Conservation (phyloP, 2,113 vertebrate species). For the Cyprinodon tularosa region DNA sequence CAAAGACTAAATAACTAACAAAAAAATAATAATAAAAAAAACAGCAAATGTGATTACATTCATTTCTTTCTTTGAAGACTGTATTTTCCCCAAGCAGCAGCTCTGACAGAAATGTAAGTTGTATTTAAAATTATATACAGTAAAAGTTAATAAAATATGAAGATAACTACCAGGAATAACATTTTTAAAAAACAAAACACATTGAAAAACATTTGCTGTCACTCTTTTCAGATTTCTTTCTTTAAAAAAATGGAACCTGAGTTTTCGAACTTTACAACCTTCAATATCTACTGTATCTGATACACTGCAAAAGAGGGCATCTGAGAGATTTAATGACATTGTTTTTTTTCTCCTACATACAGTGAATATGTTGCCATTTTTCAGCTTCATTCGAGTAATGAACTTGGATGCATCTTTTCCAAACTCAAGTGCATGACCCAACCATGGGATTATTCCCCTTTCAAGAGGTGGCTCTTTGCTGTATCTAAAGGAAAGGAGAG, state of each 20-base stretch:
- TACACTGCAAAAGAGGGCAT: not conserved
- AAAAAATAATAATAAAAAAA: no score
- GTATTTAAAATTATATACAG: not conserved
- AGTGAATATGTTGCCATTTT: conserved; percentile 89
- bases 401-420: conserved; percentile 87
- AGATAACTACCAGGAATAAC: not conserved
- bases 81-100: not conserved
- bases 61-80: not conserved
- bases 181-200: no score
- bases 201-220: not conserved
- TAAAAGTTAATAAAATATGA: not conserved
- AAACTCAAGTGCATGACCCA: conserved; percentile 88
- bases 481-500: conserved; percentile 61
- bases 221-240: no score
- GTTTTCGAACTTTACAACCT: not conserved
- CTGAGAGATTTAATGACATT: not conserved
- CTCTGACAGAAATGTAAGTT: not conserved
- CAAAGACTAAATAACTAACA: not conserved
- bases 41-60: not conserved
- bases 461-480: conserved; percentile 86
- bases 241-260: no score
- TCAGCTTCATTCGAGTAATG: conserved; percentile 84
- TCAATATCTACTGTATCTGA: not conserved
- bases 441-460: conserved; percentile 84
- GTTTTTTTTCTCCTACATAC: conserved; percentile 67